Base-by-base conservation (phyloP, 1,140 invertebrate genomes). In the Telenomus remus region DNA sequence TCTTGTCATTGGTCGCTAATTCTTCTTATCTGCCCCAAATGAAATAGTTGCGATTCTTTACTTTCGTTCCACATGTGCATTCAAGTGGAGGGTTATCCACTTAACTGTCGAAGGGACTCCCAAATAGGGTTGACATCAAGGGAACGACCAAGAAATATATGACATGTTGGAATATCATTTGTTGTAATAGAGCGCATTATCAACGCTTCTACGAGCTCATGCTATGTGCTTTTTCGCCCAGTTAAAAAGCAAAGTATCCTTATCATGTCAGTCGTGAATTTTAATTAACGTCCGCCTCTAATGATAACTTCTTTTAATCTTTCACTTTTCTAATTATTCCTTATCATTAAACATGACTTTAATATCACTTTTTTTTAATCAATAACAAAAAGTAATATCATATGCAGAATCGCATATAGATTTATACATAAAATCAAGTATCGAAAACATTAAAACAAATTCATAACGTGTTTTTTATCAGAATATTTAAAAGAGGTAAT, bases 41-140 rank as follows among this genome's bases (percentile, higher is more conserved):
- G 81, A 85, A 85, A 85, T 85, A 85, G 78, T 85, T 85, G 81
- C 78, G 64, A 85, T 85, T 85, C 83, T 83, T 80, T 79, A 51
- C 72, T 69, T 74, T 78, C 78, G 79, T 78, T 76, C 64, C 70
- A 73, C 59, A 47, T 13, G 53, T 49, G 60, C 64, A 77, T 70
- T 77, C 63, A 65, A 79, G 78, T 77, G 71, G 78, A 68, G 74
- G 72, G 70, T 64, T 63, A 79, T 77, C 78, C 68, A 79, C 78
- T 79, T 79, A 77, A 79, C 78, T 77, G 78, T 68, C 76, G 63
- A 66, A 75, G 78, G 78, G 78, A 75, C 76, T 72, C 33, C 19
- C 55, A 70, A 72, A 65, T 75, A 56, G 78, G 71, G 68, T 78
- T 78, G 78, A 78, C 76, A 75, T 75, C 75, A 72, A 80, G 75